A percentile compares a stretch with the other conserved stretches of the same genome.
These are phyloP conservation scores for Sebastiscus tertius DNA, from an alignment of 2,797 vertebrate genomes.

Conservation along the genomic window DNA sequence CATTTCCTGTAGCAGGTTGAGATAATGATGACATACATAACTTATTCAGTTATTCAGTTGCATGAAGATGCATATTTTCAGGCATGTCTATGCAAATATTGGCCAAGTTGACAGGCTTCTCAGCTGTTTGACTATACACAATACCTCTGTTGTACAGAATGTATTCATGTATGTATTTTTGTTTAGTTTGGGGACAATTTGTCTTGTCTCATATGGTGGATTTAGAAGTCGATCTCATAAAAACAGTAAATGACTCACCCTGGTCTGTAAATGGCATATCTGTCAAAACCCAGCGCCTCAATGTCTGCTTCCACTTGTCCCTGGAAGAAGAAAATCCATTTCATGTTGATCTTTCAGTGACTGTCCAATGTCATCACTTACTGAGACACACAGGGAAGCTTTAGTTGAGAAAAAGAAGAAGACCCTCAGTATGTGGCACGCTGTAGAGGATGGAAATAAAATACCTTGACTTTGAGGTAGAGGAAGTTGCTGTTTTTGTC, in stretches of 20 bases:
- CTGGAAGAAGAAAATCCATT: constrained; percentile 62
- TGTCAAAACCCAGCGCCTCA: constrained; percentile 81
- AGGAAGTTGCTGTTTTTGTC: constrained; percentile 83
- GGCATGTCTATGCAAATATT: background rate
- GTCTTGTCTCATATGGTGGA: background rate
- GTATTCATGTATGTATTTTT: background rate
- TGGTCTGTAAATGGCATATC: constrained; percentile 85
- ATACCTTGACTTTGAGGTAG: constrained; percentile 85
- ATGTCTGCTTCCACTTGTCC: constrained; percentile 85
- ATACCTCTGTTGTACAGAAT: background rate
- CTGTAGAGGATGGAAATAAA: background rate
- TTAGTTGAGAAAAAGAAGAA: background rate
- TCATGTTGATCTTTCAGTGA: background rate
- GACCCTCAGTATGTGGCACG: background rate
- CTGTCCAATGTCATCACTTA: too few relatives aligned
- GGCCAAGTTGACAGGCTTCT: background rate
- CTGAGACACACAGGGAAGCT: background rate
- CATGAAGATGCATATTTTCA: background rate
- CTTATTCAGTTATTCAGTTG: too few relatives aligned
- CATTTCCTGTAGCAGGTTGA: background rate
- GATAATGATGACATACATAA: background rate
- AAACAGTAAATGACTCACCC: constrained; percentile 75
- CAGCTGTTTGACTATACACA: background rate
- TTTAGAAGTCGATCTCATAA: background rate
- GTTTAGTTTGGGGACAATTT: background rate